Percentiles rank a stretch among this genome's conserved stretches.
These are phyloP conservation scores for Leptodactylus fuscus DNA, from an alignment of 2,113 vertebrate species.

Conservation along the genomic window DNA sequence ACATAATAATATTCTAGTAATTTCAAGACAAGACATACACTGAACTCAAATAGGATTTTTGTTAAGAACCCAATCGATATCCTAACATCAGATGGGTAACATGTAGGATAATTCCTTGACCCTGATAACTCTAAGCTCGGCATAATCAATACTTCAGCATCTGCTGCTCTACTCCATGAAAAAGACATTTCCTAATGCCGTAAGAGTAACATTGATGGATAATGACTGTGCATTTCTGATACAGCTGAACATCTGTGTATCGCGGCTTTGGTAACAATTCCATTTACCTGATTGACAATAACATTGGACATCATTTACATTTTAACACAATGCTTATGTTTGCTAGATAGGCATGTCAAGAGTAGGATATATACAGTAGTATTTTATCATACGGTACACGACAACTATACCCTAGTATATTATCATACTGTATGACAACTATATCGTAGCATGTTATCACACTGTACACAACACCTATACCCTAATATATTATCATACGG, in stretches of 20 bases:
- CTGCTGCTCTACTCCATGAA: background rate
- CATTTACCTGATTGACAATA: background rate
- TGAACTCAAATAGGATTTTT: constrained; percentile 25
- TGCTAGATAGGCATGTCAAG: too few species aligned
- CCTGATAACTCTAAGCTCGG: constrained; percentile 26
- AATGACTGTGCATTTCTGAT: background rate
- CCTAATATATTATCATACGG: too few species aligned
- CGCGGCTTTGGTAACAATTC: background rate
- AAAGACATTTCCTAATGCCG: constrained; percentile 4
- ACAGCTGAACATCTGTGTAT: background rate
- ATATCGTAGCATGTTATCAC: too few species aligned
- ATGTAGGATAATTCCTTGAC: constrained; percentile 34
- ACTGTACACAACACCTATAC: too few species aligned
- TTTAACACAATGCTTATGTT: background rate
- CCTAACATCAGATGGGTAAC: constrained; percentile 18
- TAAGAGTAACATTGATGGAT: background rate
- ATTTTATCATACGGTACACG: too few species aligned
- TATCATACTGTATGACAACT: too few species aligned
- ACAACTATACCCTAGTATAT: too few species aligned
- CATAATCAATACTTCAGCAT: constrained; percentile 39
- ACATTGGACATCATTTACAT: background rate
- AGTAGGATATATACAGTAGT: too few species aligned
- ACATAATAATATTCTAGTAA: background rate
- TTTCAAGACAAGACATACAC: background rate
- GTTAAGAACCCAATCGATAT: constrained; percentile 39